A percentile compares a stretch with the other conserved stretches of the same genome.
These are phyloP conservation scores for Andrena minutula DNA, from an alignment of 2,888 invertebrate species.

Conservation along the genomic window DNA sequence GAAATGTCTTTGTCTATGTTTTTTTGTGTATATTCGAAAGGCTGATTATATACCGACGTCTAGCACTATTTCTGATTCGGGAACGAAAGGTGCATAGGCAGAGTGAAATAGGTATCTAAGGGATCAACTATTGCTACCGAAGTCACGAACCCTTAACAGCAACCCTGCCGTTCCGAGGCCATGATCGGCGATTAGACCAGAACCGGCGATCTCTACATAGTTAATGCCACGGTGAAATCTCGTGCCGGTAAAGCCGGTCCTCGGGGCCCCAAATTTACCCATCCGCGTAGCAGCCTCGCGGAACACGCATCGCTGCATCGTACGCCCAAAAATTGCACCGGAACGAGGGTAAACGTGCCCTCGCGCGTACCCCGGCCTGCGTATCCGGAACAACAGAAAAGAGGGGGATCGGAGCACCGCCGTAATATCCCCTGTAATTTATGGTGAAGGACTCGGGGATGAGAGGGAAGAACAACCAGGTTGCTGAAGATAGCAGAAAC, in stretches of 20 bases:
- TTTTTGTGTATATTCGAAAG: neutral
- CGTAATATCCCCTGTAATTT: constrained; percentile 70
- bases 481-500: constrained; percentile 9
- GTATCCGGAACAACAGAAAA: constrained; percentile 43
- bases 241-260: neutral
- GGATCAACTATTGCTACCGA: no score
- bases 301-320: neutral
- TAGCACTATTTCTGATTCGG: no score
- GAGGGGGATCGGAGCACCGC: constrained; percentile 26
- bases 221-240: neutral
- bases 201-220: no score
- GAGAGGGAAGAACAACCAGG: constrained; percentile 28
- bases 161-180: no score
- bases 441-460: constrained; percentile 55
- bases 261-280: neutral
- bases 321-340: constrained; percentile 1
- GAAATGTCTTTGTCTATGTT: neutral
- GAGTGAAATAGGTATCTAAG: no score
- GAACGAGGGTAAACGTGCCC: constrained; percentile 40
- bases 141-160: no score
- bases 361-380: constrained; percentile 13
- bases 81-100: no score
- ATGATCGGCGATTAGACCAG: no score
- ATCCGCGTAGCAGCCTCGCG: neutral
- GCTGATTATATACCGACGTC: no score